Conservation (phyloP, 2,113 vertebrate species). For the Psephotus haematonotus region DNA sequence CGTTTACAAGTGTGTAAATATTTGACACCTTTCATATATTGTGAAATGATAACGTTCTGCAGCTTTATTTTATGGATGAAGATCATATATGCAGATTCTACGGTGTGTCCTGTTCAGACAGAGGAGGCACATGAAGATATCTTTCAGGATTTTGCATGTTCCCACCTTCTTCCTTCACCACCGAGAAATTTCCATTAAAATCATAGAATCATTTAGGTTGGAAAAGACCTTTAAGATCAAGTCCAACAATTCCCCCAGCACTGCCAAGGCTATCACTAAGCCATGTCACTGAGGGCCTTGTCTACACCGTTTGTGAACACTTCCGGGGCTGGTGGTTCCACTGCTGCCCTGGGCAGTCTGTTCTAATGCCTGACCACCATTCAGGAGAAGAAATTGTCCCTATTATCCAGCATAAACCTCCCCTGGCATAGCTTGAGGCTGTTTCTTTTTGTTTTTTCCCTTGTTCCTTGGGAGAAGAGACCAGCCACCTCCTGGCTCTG, state of each 20-base stretch:
- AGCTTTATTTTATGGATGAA: neutral
- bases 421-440: neutral
- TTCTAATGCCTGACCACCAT: neutral
- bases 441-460: neutral
- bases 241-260: neutral
- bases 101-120: too few species aligned
- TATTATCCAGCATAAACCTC: neutral
- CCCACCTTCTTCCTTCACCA: neutral
- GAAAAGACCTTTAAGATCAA: neutral
- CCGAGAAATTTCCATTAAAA: neutral
- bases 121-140: neutral
- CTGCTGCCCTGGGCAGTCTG: neutral
- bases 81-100: neutral
- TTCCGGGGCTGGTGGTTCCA: neutral
- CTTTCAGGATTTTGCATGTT: neutral
- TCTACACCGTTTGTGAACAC: neutral
- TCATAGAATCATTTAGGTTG: neutral
- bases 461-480: neutral
- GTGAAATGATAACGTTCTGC: neutral
- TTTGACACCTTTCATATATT: neutral
- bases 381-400: neutral
- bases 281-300: neutral
- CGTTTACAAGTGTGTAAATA: neutral
- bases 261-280: neutral
- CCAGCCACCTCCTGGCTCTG: neutral